Percentiles rank a stretch among this genome's conserved stretches.
Evolutionary conservation across 2,797 vertebrate species (phyloP).

Genomic region (Trematomus bernacchii): DNA sequence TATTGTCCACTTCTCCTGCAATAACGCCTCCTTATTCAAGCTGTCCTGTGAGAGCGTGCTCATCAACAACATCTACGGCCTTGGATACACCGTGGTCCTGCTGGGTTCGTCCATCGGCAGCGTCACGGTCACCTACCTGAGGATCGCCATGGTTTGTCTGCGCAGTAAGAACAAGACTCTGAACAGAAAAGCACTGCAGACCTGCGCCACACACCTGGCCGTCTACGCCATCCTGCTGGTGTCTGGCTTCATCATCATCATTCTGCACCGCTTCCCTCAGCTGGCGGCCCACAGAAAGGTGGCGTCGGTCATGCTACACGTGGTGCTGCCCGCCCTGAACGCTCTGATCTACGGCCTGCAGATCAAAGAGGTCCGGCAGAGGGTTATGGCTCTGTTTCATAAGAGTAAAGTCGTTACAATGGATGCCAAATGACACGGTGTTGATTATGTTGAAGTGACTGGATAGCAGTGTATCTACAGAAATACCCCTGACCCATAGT

Average conservation of each 20-base stretch:
- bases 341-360: slow-evolving; percentile 52
- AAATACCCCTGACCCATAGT: too few relatives aligned
- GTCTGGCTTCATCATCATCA: neutral
- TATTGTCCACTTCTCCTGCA: slow-evolving; percentile 85
- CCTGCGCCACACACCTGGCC: slow-evolving; percentile 68
- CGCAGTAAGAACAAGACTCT: slow-evolving; percentile 61
- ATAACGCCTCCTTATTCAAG: slow-evolving; percentile 87
- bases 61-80: slow-evolving; percentile 84
- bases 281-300: slow-evolving; percentile 47
- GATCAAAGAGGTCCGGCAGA: slow-evolving; percentile 53
- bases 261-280: slow-evolving; percentile 34
- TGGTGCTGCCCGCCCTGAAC: slow-evolving; percentile 59
- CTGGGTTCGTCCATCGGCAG: slow-evolving; percentile 68
- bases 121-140: slow-evolving; percentile 74
- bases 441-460: neutral
- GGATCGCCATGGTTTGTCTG: slow-evolving; percentile 74
- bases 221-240: slow-evolving; percentile 62
- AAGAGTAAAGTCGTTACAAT: slow-evolving; percentile 19
- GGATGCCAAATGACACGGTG: neutral
- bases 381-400: slow-evolving; percentile 14
- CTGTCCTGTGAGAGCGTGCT: slow-evolving; percentile 83
- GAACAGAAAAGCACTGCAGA: slow-evolving; percentile 71
- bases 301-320: slow-evolving; percentile 27
- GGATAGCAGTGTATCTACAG: too few relatives aligned
- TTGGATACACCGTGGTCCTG: slow-evolving; percentile 68